A percentile compares a stretch with the other conserved stretches of the same genome.
Conservation (phyloP, 2,888 invertebrate species). For the Octodonta nipae region DNA sequence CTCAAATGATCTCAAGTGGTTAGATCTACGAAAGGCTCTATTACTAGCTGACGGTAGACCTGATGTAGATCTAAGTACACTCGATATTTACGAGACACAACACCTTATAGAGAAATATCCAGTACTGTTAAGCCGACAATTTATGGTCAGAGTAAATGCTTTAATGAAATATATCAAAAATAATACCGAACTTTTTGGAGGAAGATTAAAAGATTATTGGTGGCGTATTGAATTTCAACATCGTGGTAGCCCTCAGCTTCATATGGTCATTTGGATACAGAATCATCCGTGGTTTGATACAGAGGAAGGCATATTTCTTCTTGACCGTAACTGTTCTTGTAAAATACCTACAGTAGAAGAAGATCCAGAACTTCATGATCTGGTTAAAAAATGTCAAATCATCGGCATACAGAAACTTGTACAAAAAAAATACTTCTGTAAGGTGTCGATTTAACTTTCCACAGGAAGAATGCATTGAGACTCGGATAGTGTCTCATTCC, state of each 20-base stretch:
- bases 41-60: slow-evolving; percentile 4
- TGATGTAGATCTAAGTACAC: slow-evolving; percentile 3
- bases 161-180: slow-evolving; percentile 3
- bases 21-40: slow-evolving; percentile 3
- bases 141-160: slow-evolving; percentile 5
- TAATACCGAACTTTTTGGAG: slow-evolving; percentile 2
- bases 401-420: slow-evolving; percentile 4
- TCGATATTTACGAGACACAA: slow-evolving; percentile 3
- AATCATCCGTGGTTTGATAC: slow-evolving; percentile 4
- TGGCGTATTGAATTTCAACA: no score
- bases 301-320: slow-evolving; percentile 3
- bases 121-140: slow-evolving; percentile 3
- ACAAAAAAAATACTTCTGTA: slow-evolving; percentile 2
- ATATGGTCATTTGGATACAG: no score
- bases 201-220: slow-evolving; percentile 2
- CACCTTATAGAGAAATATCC: no score
- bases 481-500: slow-evolving; percentile 4
- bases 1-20: slow-evolving; percentile 5
- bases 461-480: slow-evolving; percentile 3
- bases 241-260: slow-evolving; percentile 4
- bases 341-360: slow-evolving; percentile 3
- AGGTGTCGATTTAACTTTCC: slow-evolving; percentile 4
- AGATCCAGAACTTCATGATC: no score
- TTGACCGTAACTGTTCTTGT: slow-evolving; percentile 3
- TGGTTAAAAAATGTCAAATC: no score